Conservation (phyloP, 2,888 invertebrate genomes). For the Strigamia transsilvanica region DNA sequence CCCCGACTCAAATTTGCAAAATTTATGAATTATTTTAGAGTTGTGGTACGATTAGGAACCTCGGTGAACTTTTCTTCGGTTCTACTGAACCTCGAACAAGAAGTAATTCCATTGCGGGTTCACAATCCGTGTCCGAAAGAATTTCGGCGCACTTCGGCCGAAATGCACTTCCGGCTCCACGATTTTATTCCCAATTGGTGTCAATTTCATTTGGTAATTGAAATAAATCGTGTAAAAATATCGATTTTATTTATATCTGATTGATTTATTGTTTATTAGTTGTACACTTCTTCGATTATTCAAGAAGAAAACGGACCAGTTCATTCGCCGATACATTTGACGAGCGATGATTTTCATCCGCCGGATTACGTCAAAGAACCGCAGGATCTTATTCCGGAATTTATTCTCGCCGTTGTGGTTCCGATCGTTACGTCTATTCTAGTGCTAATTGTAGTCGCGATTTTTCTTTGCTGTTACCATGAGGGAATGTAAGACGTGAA, state of each 20-base stretch:
- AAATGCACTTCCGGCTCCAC: constrained; percentile 80
- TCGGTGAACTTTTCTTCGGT: constrained; percentile 76
- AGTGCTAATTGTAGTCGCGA: constrained; percentile 50
- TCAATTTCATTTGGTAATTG: constrained; percentile 79
- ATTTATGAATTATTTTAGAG: constrained; percentile 70
- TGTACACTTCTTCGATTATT: not conserved
- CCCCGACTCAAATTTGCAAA: no score
- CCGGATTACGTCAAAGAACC: constrained; percentile 16
- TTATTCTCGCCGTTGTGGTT: constrained; percentile 53
- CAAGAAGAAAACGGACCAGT: constrained; percentile 33
- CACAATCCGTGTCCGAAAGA: constrained; percentile 79
- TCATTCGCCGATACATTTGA: constrained; percentile 54
- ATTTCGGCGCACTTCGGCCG: constrained; percentile 85
- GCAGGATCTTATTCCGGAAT: constrained; percentile 53
- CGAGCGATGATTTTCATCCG: constrained; percentile 54
- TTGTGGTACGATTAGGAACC: constrained; percentile 84
- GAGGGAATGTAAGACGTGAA: constrained; percentile 76
- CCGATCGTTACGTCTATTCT: constrained; percentile 52
- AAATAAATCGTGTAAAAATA: not conserved
- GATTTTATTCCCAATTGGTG: constrained; percentile 89
- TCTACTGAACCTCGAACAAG: constrained; percentile 67
- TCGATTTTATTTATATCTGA: not conserved
- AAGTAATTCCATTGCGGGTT: constrained; percentile 82
- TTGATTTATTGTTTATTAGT: not conserved
- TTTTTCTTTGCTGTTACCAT: constrained; percentile 54